Conservation (phyloP, 2,797 vertebrate species). For the Pampus argenteus region DNA sequence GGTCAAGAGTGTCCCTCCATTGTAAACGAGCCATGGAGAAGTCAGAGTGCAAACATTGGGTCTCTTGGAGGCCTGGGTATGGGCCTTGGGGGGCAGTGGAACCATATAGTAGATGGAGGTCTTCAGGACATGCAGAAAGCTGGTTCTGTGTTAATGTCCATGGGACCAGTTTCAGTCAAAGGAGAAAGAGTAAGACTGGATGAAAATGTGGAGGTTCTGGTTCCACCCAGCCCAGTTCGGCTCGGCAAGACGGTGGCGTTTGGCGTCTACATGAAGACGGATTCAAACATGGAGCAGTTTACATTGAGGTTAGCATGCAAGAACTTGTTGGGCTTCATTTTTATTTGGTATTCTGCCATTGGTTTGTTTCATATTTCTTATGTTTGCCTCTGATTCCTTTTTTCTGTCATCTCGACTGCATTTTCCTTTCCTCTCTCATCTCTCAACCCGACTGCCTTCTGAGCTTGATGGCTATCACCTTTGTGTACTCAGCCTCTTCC, state of each 20-base stretch:
- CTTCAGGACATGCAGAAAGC: conserved; percentile 87
- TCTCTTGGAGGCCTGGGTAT: conserved; percentile 69
- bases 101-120: conserved; percentile 76
- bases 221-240: conserved; percentile 89
- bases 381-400: conserved; percentile 22
- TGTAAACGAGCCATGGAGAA: conserved; percentile 85
- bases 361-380: conserved; percentile 19
- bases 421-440: conserved; percentile 49
- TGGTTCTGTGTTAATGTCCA: conserved; percentile 88
- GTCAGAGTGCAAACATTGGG: conserved; percentile 71
- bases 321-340: not conserved
- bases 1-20: conserved; percentile 85
- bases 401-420: conserved; percentile 25
- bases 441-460: conserved; percentile 49
- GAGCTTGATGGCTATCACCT: conserved; percentile 74
- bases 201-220: conserved; percentile 87
- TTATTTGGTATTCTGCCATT: conserved; percentile 23
- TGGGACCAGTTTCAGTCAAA: conserved; percentile 83
- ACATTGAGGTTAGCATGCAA: conserved; percentile 89
- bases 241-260: conserved; percentile 92
- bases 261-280: conserved; percentile 87
- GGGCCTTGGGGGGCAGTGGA: conserved; percentile 76
- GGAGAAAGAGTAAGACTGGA: conserved; percentile 88
- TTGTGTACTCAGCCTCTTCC: conserved; percentile 68
- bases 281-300: conserved; percentile 89